A percentile compares a stretch with the other conserved stretches of the same genome.
phyloP scores from a whole-genome alignment of 2,888 invertebrate species.

The Pyrocoelia pectoralis region DNA sequence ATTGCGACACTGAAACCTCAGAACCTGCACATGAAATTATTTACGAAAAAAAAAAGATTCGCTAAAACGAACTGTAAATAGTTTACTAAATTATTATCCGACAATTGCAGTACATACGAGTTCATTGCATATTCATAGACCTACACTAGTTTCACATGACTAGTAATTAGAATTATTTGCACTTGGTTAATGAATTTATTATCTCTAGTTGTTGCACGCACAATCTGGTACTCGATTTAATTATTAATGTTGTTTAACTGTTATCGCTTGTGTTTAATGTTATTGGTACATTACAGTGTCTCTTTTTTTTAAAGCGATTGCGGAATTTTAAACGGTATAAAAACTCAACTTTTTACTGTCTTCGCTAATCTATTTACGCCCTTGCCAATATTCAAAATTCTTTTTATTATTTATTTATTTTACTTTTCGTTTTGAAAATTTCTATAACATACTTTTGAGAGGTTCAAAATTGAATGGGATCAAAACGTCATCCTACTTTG shows the following conservation, averaged over 20 bases:
- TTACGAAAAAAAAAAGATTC: conserved; percentile 24
- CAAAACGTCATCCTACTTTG: no score
- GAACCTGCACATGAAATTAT: conserved; percentile 20
- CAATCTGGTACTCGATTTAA: conserved; percentile 12
- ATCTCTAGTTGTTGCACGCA: conserved; percentile 50
- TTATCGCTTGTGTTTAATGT: neutral
- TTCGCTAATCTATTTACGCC: no score
- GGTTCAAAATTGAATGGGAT: no score
- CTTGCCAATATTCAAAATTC: no score
- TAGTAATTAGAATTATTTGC: conserved; percentile 58
- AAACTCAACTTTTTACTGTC: no score
- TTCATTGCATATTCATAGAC: conserved; percentile 59
- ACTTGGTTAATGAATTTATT: conserved; percentile 55
- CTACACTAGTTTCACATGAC: conserved; percentile 55
- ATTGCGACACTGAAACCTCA: conserved; percentile 36
- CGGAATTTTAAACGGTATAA: no score
- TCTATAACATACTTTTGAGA: no score
- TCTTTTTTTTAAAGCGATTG: no score
- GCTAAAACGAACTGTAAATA: conserved; percentile 14
- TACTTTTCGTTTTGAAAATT: no score
- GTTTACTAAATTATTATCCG: conserved; percentile 53
- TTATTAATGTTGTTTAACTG: conserved; percentile 7
- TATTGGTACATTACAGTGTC: no score
- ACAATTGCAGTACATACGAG: conserved; percentile 54
- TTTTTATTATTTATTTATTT: no score